Evolutionary conservation across 2,113 vertebrate species (phyloP), one percentile per base, ranked within the genome.

Genomic region (Dicentrarchus labrax): DNA sequence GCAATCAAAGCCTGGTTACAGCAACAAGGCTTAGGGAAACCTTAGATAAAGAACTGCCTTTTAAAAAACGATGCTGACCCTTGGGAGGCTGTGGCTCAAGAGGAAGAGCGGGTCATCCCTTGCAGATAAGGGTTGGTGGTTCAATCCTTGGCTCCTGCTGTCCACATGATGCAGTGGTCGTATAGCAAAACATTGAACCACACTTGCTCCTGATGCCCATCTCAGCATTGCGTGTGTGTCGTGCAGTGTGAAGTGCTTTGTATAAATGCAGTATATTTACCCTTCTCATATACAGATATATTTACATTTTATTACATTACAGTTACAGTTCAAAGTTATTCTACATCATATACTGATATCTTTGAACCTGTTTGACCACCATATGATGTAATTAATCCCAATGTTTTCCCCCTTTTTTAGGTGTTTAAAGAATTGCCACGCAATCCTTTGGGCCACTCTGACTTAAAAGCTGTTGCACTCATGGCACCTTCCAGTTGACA

Each of bases 401-500:
- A 77, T 72, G 41, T 15, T 45, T 22, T 47, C 4, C 0, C 5
- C 21, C 30, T 47, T 50, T 73, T 86, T 47, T 56, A 94, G 94
- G 89, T 86, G 75, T 87, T 78, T 94, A 78, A 92, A 61, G 67
- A 47, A 64, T 36, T 51, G 12, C 82, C 30, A 30, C 53, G 10
- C 48, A 50, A 2, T 68, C 47, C 81, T 86, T 82, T 68, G 41
- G 70, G 86, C 89, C 43, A 73, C 79, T 64, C 78, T 84, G 90
- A 90, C 79, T 88, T 88, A 88, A 85, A 79, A 75, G 60, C 75
- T 3, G 57, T 74, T 65, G 70, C 81, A 92, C 96, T 91, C 87
- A 95, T 96, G 96, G 95, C 91, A 86, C 82, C 86, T 71, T 91
- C 83, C 90, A 94, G 92, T 91, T 94, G 94, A 95, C 94, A 89